A percentile compares a stretch with the other conserved stretches of the same genome.
Evolutionary conservation across 2,888 invertebrate species (phyloP).

Genomic region (Sminthurinus aureus): DNA sequence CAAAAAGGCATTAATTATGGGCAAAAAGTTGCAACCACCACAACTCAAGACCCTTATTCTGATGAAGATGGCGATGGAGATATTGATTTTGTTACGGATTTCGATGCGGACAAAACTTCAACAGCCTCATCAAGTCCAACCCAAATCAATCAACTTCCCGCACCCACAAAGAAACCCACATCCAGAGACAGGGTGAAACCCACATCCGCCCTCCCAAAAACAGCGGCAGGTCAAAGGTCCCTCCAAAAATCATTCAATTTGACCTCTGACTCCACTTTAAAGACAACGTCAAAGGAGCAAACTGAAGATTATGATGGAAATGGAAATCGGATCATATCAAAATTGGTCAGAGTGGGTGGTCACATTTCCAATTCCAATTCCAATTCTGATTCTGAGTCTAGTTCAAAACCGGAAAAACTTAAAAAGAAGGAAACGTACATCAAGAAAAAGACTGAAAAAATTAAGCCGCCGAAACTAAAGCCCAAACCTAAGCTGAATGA

Average conservation of each 20-base stretch:
- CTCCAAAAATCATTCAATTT: neutral
- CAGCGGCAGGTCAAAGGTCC: neutral
- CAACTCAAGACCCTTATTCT: neutral
- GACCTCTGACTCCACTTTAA: neutral
- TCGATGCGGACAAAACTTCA: neutral
- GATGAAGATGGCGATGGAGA: neutral
- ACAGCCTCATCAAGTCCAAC: neutral
- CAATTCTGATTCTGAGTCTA: neutral
- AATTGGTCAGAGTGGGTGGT: conserved; percentile 10
- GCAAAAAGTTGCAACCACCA: neutral
- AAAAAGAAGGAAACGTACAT: neutral
- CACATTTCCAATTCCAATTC: neutral
- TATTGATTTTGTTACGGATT: too few species aligned
- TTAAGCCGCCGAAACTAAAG: neutral
- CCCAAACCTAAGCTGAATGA: neutral
- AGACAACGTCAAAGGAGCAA: neutral
- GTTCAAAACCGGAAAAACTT: neutral
- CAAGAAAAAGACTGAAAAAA: neutral
- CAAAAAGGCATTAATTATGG: conserved; percentile 16
- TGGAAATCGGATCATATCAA: neutral
- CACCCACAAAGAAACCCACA: neutral
- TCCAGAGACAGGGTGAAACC: neutral
- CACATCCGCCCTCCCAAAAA: neutral
- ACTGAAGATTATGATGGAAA: neutral
- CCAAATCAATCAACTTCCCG: neutral